Evolutionary conservation across 2,797 vertebrate genomes (phyloP).

Genomic region (Notoglanidium macrostoma): DNA sequence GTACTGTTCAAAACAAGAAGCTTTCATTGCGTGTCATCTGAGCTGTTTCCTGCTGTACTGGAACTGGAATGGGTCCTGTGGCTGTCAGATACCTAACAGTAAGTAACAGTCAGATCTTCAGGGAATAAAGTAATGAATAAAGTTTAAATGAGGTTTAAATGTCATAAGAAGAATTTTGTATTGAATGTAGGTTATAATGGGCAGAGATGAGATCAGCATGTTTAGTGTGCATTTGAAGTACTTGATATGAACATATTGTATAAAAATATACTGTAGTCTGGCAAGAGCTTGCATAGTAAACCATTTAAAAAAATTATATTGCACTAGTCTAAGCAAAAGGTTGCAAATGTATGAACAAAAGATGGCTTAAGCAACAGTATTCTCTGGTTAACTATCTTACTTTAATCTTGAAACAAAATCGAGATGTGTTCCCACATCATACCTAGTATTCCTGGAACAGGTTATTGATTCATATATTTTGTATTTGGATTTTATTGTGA

Average conservation of each 20-base stretch:
- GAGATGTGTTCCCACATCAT: background rate
- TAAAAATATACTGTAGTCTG: background rate
- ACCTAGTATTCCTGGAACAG: background rate
- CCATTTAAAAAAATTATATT: background rate
- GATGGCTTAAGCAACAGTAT: background rate
- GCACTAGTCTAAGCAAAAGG: background rate
- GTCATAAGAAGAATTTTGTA: background rate
- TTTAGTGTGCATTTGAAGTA: background rate
- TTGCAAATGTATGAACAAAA: background rate
- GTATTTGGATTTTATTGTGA: background rate
- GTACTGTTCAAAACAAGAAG: conserved; percentile 8
- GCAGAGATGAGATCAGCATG: background rate
- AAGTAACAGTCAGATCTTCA: background rate
- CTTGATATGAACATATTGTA: background rate
- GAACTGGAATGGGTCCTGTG: background rate
- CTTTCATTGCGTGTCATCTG: background rate
- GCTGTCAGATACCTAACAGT: background rate
- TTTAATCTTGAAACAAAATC: background rate
- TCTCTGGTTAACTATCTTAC: background rate
- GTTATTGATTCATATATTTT: background rate
- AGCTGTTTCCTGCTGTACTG: background rate
- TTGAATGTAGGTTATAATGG: background rate
- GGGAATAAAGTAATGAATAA: background rate
- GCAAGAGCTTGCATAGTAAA: background rate
- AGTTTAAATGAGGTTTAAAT: background rate